Evolutionary conservation across 2,888 invertebrate species (phyloP).

Genomic region (Mythimna loreyi): DNA sequence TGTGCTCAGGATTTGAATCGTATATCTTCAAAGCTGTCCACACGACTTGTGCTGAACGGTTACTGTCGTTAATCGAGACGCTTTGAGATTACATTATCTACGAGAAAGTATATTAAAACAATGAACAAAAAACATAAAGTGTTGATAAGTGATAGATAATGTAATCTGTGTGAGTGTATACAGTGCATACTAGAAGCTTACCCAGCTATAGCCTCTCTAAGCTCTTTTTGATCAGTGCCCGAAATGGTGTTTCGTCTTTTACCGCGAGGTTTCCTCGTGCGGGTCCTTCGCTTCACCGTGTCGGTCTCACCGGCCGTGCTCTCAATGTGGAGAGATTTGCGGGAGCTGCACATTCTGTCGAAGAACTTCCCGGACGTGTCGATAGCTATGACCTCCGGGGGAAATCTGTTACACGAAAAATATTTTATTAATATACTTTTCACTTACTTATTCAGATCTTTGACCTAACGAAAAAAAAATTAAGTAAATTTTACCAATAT

Average conservation of each 20-base stretch:
- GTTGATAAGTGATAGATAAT: conserved; percentile 75
- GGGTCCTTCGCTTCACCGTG: conserved; percentile 93
- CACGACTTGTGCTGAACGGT: conserved; percentile 86
- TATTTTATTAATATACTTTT: conserved; percentile 22
- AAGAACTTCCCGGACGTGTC: conserved; percentile 97
- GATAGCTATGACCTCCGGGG: conserved; percentile 96
- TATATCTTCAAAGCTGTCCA: conserved; percentile 82
- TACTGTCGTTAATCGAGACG: conserved; percentile 80
- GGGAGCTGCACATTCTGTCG: conserved; percentile 96
- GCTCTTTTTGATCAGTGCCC: conserved; percentile 97
- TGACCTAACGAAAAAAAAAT: neutral
- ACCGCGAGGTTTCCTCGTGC: conserved; percentile 94
- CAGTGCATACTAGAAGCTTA: conserved; percentile 92
- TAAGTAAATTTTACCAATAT: neutral
- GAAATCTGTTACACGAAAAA: conserved; percentile 92
- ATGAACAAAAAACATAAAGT: conserved; percentile 61
- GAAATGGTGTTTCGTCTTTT: conserved; percentile 97
- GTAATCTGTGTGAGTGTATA: conserved; percentile 81
- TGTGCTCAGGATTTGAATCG: conserved; percentile 85
- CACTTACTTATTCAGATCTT: neutral
- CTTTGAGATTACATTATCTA: conserved; percentile 85
- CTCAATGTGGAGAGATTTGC: conserved; percentile 94
- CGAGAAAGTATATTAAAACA: conserved; percentile 45
- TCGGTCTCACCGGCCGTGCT: conserved; percentile 88
- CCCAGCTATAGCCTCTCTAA: conserved; percentile 96